phyloP scores from a whole-genome alignment of 2,797 vertebrate species.

The Chanos chanos region DNA sequence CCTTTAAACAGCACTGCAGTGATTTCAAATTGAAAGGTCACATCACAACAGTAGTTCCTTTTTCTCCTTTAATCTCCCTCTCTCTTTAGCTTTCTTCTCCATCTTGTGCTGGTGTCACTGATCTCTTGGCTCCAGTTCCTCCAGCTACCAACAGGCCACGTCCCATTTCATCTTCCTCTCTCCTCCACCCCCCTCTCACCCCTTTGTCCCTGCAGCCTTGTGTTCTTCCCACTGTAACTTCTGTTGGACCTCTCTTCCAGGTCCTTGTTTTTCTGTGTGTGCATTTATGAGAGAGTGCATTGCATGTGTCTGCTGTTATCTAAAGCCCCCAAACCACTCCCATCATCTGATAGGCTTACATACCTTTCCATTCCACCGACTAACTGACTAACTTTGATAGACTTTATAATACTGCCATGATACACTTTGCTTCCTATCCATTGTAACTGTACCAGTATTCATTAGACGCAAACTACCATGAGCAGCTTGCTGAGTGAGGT shows the following conservation, averaged over 20 bases:
- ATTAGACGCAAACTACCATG: no score
- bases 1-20: slow-evolving; percentile 52
- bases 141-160: slow-evolving; percentile 64
- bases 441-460: no score
- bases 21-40: no score
- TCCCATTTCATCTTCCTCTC: slow-evolving; percentile 47
- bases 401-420: no score
- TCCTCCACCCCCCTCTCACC: slow-evolving; percentile 31
- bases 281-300: not conserved
- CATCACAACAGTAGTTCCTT: slow-evolving; percentile 52
- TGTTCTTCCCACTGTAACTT: slow-evolving; percentile 42
- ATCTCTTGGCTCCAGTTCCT: slow-evolving; percentile 40
- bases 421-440: no score
- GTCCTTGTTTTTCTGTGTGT: slow-evolving; percentile 21
- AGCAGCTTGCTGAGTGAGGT: no score
- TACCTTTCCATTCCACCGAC: no score
- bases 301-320: no score
- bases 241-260: slow-evolving; percentile 47
- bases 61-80: slow-evolving; percentile 23
- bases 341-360: no score
- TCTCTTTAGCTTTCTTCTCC: slow-evolving; percentile 50
- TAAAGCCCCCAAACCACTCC: no score
- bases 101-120: slow-evolving; percentile 39
- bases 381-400: no score
- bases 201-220: slow-evolving; percentile 31